These are phyloP conservation scores for Drosophila ohnishii DNA, from an alignment of 1,140 invertebrate genomes.

Conservation along the genomic window DNA sequence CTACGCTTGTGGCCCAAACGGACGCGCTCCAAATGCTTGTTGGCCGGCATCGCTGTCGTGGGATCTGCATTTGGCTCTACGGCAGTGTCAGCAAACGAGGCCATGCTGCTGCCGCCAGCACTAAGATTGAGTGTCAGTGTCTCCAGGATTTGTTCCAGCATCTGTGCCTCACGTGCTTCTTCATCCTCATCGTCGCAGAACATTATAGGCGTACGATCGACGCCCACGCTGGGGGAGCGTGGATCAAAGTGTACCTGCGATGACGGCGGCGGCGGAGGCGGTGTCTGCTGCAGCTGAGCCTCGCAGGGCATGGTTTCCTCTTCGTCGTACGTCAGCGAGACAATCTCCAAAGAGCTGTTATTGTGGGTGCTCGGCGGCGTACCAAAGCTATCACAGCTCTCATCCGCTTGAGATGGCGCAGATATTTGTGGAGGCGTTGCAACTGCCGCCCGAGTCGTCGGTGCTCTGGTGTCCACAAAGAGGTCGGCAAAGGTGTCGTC, in stretches of 20 bases:
- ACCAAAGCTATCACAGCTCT: slow-evolving; percentile 34
- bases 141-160: slow-evolving; percentile 74
- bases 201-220: slow-evolving; percentile 83
- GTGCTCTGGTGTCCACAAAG: slow-evolving; percentile 71
- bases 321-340: slow-evolving; percentile 58
- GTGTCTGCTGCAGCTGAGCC: slow-evolving; percentile 26
- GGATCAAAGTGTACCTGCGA: slow-evolving; percentile 72
- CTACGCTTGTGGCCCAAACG: slow-evolving; percentile 63
- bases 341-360: slow-evolving; percentile 66
- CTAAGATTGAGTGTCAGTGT: slow-evolving; percentile 73
- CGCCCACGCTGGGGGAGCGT: slow-evolving; percentile 83
- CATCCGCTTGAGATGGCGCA: neutral
- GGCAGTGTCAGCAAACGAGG: slow-evolving; percentile 49
- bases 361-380: slow-evolving; percentile 29
- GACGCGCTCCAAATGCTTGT: slow-evolving; percentile 77
- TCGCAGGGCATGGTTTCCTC: slow-evolving; percentile 71
- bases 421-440: neutral
- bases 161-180: slow-evolving; percentile 62
- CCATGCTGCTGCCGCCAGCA: slow-evolving; percentile 61
- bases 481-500: slow-evolving; percentile 79
- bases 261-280: slow-evolving; percentile 14
- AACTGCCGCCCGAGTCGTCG: slow-evolving; percentile 1
- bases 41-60: slow-evolving; percentile 28
- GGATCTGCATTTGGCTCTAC: slow-evolving; percentile 31
- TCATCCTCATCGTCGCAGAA: slow-evolving; percentile 77